phyloP scores from a whole-genome alignment of 1,140 invertebrate genomes.

The Argopecten irradians region DNA sequence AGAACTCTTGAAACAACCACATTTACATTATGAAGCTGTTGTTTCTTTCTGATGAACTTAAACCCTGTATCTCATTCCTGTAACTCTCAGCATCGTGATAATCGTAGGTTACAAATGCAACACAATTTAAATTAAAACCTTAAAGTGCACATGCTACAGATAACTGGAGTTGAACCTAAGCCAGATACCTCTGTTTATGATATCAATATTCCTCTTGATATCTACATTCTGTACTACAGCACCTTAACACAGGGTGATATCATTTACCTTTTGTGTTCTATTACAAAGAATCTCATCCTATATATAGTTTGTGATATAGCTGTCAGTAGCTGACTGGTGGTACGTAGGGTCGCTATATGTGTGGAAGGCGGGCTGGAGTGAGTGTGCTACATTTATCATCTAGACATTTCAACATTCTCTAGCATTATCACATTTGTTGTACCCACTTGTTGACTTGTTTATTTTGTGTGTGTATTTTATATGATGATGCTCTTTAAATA shows the following conservation, averaged over 20 bases:
- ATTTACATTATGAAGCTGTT: no score
- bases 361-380: not conserved
- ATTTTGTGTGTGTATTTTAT: conserved; percentile 16
- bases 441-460: not conserved
- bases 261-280: not conserved
- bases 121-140: no score
- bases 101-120: no score
- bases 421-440: conserved; percentile 5
- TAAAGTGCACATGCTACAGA: no score
- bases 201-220: no score
- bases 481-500: not conserved
- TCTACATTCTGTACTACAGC: not conserved
- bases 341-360: not conserved
- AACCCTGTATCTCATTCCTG: no score
- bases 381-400: not conserved
- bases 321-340: not conserved
- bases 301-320: not conserved
- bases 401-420: conserved; percentile 18
- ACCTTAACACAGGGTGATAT: not conserved
- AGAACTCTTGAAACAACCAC: no score
- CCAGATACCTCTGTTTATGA: no score
- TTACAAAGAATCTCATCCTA: not conserved
- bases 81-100: no score
- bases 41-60: no score
- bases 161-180: no score